Evolutionary conservation across 2,113 vertebrate genomes (phyloP), one percentile per base, ranked within the genome.

Genomic region (Oxyura jamaicensis): DNA sequence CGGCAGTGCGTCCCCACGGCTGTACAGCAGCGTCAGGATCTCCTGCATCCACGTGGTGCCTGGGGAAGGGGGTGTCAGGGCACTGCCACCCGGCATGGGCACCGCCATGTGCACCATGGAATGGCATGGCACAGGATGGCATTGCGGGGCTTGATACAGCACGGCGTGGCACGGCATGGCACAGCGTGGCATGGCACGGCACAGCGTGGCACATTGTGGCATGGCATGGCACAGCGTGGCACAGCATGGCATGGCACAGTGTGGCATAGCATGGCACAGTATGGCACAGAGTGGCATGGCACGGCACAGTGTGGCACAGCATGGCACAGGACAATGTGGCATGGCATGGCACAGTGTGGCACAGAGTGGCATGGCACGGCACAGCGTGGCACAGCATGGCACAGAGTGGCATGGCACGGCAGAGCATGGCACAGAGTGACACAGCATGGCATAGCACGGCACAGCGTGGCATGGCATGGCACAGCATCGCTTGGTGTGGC

Each of bases 21-120:
- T 98, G 95, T 76, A 89, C 67, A 99, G 92, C 28, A 99, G 96
- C 7, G 97, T 98, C 93, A 99, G 93, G 28, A 98, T 97, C 96
- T 99, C 98, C 95, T 99, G 99, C 98, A 98, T 98, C 99, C 99
- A 99, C 2, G 98, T 99, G 65, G 99, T 99, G 28, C 99, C 99
- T 99, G 78, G 42, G 19, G 60, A 35, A 16, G 25, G 0, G 15
- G 26, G 12, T 17, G 39, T 77, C 15, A 91, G 52, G 60, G 69
- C 65, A 44, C 63, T 2, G 28, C 55, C 33, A 36, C 31, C 46
- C 29, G 2, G 35, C 15, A 7, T 0, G 0, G 35, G 22, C 62
- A 41, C 36, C 26, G 36, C 36, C 5, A 29, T 17, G 56, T 29
- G 55, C 3, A 4, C 17, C 65, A 23, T 2, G 10, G 53, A 17